A percentile compares a stretch with the other conserved stretches of the same genome.
phyloP scores from a whole-genome alignment of 2,888 invertebrate species.

The Dicranocentrus wangi region DNA sequence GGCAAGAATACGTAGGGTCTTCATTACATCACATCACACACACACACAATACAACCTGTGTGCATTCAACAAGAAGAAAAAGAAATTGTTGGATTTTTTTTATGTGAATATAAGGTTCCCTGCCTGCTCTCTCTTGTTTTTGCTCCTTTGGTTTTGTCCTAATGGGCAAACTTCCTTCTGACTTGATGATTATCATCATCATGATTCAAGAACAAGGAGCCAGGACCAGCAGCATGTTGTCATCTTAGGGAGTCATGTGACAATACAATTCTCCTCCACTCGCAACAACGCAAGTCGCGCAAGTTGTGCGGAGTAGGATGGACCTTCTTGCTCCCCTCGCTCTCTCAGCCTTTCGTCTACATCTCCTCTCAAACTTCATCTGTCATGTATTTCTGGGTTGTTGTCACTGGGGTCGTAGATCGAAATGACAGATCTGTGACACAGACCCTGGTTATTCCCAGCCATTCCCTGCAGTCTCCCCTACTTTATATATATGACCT shows the following conservation, averaged over 20 bases:
- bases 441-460: slow-evolving; percentile 45
- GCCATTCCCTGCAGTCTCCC: neutral
- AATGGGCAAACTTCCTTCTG: slow-evolving; percentile 61
- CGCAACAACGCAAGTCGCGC: no score
- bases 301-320: no score
- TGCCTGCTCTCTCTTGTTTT: slow-evolving; percentile 40
- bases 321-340: neutral
- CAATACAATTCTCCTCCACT: slow-evolving; percentile 27
- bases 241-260: slow-evolving; percentile 55
- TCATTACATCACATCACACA: slow-evolving; percentile 49
- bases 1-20: slow-evolving; percentile 31
- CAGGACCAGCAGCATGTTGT: slow-evolving; percentile 63
- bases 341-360: neutral
- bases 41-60: no score
- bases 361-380: slow-evolving; percentile 41
- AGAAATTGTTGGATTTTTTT: slow-evolving; percentile 18
- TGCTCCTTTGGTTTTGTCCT: slow-evolving; percentile 49
- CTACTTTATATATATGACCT: slow-evolving; percentile 27
- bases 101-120: slow-evolving; percentile 32
- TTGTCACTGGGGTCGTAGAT: slow-evolving; percentile 48
- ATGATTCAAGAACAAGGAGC: slow-evolving; percentile 64
- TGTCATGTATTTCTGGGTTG: slow-evolving; percentile 49
- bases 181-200: slow-evolving; percentile 65
- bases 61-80: slow-evolving; percentile 42
- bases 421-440: slow-evolving; percentile 52